These are phyloP conservation scores for Pristionchus mayeri DNA, from an alignment of 2,888 invertebrate genomes.

Conservation along the genomic window DNA sequence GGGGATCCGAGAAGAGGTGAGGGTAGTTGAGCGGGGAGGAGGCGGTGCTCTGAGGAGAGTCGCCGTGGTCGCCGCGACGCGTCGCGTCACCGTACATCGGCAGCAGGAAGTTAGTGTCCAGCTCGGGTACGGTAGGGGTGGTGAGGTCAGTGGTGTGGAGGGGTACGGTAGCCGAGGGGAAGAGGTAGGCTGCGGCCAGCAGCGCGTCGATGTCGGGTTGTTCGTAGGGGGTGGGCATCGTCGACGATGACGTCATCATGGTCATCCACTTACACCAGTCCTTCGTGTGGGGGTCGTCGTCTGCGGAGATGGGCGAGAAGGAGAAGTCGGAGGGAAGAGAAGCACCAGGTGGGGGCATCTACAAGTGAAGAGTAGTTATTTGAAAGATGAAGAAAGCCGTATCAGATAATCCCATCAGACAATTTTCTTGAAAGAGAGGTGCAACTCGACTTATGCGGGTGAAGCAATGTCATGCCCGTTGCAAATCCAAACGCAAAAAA, in stretches of 20 bases:
- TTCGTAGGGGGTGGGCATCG: not conserved
- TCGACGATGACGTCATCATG: not conserved
- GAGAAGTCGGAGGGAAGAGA: constrained; percentile 45
- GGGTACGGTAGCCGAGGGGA: constrained; percentile 21
- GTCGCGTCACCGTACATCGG: not conserved
- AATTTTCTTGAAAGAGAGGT: no score
- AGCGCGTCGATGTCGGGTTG: not conserved
- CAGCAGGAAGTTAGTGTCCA: not conserved
- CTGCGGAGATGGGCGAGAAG: constrained; percentile 34
- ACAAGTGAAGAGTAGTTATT: not conserved
- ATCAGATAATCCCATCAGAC: no score
- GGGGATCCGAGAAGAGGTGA: not conserved
- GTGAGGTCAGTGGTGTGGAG: not conserved
- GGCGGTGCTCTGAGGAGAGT: not conserved
- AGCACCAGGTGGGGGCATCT: constrained; percentile 7
- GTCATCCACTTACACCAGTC: constrained; percentile 50
- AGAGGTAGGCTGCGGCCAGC: not conserved
- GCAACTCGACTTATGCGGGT: no score
- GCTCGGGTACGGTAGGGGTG: not conserved
- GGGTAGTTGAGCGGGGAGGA: not conserved
- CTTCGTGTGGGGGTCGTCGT: constrained; percentile 48
- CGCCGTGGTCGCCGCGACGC: not conserved
- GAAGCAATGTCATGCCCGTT: no score
- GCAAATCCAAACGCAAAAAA: no score
- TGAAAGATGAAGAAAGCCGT: no score